Conservation (phyloP, 2,888 invertebrate genomes). For the Nemotelus pantherinus region DNA sequence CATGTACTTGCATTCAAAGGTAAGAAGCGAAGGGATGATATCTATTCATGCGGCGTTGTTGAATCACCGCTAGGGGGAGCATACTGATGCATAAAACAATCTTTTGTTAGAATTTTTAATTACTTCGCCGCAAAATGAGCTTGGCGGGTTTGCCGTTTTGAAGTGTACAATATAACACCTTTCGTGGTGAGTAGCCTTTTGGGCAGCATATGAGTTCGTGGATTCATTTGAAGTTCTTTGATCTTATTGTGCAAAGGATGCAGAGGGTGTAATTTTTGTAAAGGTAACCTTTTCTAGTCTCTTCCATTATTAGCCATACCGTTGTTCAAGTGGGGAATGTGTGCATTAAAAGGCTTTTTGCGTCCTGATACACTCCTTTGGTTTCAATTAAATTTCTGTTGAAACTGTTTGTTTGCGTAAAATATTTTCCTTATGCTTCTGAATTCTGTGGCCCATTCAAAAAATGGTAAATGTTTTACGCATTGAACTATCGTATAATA, state of each 20-base stretch:
- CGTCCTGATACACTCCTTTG: no score
- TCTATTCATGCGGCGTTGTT: neutral
- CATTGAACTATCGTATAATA: no score
- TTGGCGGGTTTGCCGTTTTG: neutral
- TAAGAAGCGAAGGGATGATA: constrained; percentile 15
- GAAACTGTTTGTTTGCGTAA: no score
- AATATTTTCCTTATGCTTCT: no score
- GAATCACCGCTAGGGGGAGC: neutral
- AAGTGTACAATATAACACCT: constrained; percentile 23
- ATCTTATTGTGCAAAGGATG: neutral
- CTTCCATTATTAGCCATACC: no score
- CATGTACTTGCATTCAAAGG: constrained; percentile 8
- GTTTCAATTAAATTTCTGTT: no score
- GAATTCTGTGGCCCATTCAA: no score
- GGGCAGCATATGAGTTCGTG: neutral
- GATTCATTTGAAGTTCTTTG: constrained; percentile 13
- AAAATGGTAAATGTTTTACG: no score
- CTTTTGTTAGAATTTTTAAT: constrained; percentile 36
- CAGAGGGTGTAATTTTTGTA: no score
- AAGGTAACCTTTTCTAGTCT: no score
- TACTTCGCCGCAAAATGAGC: constrained; percentile 31
- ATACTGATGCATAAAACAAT: neutral
- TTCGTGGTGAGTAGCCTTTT: constrained; percentile 16
- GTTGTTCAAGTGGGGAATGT: no score
- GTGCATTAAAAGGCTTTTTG: no score